Evolutionary conservation across 2,888 invertebrate species (phyloP).

Genomic region (Epirrhoe alternata): DNA sequence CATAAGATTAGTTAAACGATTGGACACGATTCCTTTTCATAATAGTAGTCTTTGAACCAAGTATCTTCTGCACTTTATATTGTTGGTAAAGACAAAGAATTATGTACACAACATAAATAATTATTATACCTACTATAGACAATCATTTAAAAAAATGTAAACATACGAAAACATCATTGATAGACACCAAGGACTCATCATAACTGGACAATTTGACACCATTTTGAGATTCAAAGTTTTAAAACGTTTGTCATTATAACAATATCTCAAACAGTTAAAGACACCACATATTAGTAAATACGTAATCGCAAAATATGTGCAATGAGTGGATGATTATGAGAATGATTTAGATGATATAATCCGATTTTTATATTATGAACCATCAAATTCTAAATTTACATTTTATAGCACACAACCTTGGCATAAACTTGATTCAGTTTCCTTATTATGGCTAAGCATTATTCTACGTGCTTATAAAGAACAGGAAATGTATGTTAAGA

Average conservation of each 20-base stretch:
- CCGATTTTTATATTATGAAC: conserved; percentile 23
- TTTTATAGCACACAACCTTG: conserved; percentile 77
- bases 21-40: conserved; percentile 59
- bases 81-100: conserved; percentile 49
- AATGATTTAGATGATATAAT: conserved; percentile 12
- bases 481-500: conserved; percentile 43
- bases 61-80: conserved; percentile 56
- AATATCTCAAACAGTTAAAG: conserved; percentile 31
- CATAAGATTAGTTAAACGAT: conserved; percentile 79
- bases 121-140: conserved; percentile 39
- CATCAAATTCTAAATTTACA: conserved; percentile 43
- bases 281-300: conserved; percentile 32
- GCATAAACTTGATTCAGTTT: conserved; percentile 72
- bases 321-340: conserved; percentile 29
- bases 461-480: conserved; percentile 61
- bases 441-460: conserved; percentile 65
- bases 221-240: conserved; percentile 47
- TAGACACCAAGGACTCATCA: conserved; percentile 21
- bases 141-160: conserved; percentile 28
- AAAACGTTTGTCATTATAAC: conserved; percentile 35
- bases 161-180: conserved; percentile 5
- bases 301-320: conserved; percentile 40
- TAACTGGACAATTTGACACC: conserved; percentile 46
- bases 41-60: conserved; percentile 62
- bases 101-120: conserved; percentile 46